phyloP scores from a whole-genome alignment of 2,888 invertebrate species.

The Tortrix viridana region DNA sequence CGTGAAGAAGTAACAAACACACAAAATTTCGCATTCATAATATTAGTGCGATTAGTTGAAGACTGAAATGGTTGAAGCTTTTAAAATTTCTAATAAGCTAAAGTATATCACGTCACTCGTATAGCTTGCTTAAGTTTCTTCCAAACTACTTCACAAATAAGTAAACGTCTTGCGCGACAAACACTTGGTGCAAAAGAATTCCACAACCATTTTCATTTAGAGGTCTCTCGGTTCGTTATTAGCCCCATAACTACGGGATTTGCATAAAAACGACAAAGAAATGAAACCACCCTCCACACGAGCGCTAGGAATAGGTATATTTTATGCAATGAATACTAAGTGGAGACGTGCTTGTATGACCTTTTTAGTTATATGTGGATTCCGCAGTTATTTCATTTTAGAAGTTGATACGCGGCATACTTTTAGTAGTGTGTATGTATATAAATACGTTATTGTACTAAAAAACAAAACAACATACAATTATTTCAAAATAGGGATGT shows the following conservation, averaged over 20 bases:
- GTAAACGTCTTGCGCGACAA: conserved; percentile 5
- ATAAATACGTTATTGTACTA: not conserved
- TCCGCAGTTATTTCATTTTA: conserved; percentile 5
- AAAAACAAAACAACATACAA: too few relatives aligned
- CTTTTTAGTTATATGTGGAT: conserved; percentile 17
- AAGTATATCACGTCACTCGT: not conserved
- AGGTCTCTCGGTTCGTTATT: conserved; percentile 39
- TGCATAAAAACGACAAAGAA: conserved; percentile 43
- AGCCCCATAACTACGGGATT: conserved; percentile 43
- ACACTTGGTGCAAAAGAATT: conserved; percentile 23
- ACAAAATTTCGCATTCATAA: too few relatives aligned
- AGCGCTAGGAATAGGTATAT: conserved; percentile 18
- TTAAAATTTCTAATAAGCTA: too few relatives aligned
- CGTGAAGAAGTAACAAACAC: too few relatives aligned
- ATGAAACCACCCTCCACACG: conserved; percentile 25
- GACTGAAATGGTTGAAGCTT: too few relatives aligned
- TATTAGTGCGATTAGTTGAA: too few relatives aligned
- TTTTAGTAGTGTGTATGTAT: conserved; percentile 4
- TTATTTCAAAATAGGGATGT: too few relatives aligned
- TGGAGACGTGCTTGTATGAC: conserved; percentile 14
- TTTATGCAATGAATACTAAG: conserved; percentile 35
- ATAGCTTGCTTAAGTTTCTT: too few relatives aligned
- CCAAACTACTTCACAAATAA: not conserved
- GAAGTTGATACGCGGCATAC: conserved; percentile 15
- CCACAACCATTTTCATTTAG: conserved; percentile 37